A percentile compares a stretch with the other conserved stretches of the same genome.
phyloP scores from a whole-genome alignment of 2,888 invertebrate species.

The Coecobrya sp. region DNA sequence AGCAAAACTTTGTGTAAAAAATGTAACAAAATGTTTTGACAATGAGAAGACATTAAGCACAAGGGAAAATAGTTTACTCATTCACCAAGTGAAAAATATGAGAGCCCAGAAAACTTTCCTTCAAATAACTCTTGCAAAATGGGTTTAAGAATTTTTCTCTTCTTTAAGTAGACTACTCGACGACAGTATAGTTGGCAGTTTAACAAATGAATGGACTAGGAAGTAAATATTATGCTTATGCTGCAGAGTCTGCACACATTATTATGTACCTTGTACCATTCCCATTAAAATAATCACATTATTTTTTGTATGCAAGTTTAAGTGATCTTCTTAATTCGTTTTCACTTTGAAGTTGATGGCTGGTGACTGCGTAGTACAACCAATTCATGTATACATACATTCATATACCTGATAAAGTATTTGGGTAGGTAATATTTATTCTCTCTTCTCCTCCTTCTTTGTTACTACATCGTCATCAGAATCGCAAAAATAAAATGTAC shows the following conservation, averaged over 20 bases:
- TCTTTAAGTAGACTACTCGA: constrained; percentile 26
- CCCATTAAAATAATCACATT: constrained; percentile 50
- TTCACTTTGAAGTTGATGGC: constrained; percentile 10
- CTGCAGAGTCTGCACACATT: neutral
- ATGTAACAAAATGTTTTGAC: constrained; percentile 54
- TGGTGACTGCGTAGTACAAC: neutral
- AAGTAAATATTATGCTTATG: constrained; percentile 48
- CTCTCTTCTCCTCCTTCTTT: neutral
- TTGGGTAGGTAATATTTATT: too few species aligned
- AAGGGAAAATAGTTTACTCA: constrained; percentile 34
- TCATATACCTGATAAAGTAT: neutral
- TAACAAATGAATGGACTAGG: constrained; percentile 45
- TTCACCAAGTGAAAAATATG: constrained; percentile 21
- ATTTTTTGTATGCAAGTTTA: constrained; percentile 46
- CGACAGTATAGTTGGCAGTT: constrained; percentile 47
- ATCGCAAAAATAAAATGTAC: constrained; percentile 33
- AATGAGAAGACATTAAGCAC: constrained; percentile 41
- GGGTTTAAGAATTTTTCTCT: constrained; percentile 21
- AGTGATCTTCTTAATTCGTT: constrained; percentile 44
- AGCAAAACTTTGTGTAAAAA: constrained; percentile 31
- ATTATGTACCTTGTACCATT: constrained; percentile 32
- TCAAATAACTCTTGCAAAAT: constrained; percentile 56
- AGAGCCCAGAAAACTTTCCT: constrained; percentile 17
- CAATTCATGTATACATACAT: neutral
- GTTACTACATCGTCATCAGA: neutral